A percentile compares a stretch with the other conserved stretches of the same genome.
Evolutionary conservation across 2,888 invertebrate species (phyloP).

Genomic region (Hipparchia sbordonii): DNA sequence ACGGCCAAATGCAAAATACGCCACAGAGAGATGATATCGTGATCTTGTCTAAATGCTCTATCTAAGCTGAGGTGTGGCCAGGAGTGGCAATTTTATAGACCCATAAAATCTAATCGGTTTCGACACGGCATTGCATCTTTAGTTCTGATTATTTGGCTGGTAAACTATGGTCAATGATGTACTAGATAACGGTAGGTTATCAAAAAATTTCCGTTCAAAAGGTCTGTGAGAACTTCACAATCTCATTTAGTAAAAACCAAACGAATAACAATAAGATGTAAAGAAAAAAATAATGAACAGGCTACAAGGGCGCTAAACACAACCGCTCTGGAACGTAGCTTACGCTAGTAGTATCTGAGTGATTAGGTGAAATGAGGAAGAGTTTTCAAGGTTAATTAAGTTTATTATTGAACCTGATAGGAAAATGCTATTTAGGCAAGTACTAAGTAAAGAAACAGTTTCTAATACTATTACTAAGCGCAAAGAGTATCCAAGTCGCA

Average conservation of each 20-base stretch:
- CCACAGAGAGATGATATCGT: background rate
- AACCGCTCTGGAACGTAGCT: background rate
- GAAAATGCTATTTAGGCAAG: background rate
- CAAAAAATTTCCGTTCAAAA: background rate
- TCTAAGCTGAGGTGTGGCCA: background rate
- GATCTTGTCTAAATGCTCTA: background rate
- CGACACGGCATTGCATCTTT: slow-evolving; percentile 1
- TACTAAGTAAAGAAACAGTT: background rate
- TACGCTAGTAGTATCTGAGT: background rate
- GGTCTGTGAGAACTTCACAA: background rate
- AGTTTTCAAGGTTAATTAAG: slow-evolving; percentile 1
- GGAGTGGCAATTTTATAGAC: slow-evolving; percentile 1
- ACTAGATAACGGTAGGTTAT: too few species aligned
- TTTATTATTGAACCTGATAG: background rate
- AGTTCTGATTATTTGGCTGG: background rate
- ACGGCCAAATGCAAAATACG: background rate
- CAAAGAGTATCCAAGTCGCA: background rate
- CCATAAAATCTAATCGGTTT: background rate
- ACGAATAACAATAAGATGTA: background rate
- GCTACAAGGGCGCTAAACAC: background rate
- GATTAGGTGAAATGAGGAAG: slow-evolving; percentile 19
- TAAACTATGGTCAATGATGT: background rate
- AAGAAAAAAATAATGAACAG: background rate
- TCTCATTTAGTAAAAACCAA: background rate
- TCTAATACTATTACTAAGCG: background rate